Base-by-base conservation (phyloP, 2,113 vertebrate species). In the Chionomys nivalis region DNA sequence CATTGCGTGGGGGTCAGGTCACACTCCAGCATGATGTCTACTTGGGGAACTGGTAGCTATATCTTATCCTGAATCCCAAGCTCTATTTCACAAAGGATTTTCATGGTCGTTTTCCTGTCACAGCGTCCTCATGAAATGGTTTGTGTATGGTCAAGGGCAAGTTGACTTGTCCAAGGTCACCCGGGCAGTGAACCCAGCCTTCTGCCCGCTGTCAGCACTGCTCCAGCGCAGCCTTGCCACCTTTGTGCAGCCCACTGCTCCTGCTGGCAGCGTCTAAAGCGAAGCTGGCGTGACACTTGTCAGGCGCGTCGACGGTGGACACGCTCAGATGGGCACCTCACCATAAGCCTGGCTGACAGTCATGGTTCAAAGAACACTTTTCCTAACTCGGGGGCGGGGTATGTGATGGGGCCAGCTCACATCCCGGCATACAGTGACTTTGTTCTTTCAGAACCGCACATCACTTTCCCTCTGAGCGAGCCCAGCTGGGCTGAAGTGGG, bases 301-400 rank as follows among this genome's bases (percentile, higher is more conserved):
- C 94, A 89, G 86, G 83, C 1, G n/a, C 88, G 42, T 93, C 94
- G 55, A 49, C 33, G 23, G 85, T 52, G 61, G 93, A 93, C 92
- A 94, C 1, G 23, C 81, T 97, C 88, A 94, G 85, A 83, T 68
- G 93, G 94, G 79, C 76, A 42, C 88, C 91, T 88, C 2, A 0
- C 87, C 39, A 21, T 81, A 83, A 85, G 91, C 93, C 31, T 89
- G 68, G 70, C 79, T 42, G 89, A 96, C 87, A 82, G 87, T 12
- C 47, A 78, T 73, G 88, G 68, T 55, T 89, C 68, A 61, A 77
- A 93, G 94, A 49, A 7, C 21, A 47, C 91, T 68, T 88, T 78
- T 92, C 44, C 76, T 70, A 73, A 87, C 14, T 8, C 8, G 5
- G n/a, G 77, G 33, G 39, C 0, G 39, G 77, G 23, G 3, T 8